Conservation (phyloP, 2,113 vertebrate genomes). For the Diglossa brunneiventris region DNA sequence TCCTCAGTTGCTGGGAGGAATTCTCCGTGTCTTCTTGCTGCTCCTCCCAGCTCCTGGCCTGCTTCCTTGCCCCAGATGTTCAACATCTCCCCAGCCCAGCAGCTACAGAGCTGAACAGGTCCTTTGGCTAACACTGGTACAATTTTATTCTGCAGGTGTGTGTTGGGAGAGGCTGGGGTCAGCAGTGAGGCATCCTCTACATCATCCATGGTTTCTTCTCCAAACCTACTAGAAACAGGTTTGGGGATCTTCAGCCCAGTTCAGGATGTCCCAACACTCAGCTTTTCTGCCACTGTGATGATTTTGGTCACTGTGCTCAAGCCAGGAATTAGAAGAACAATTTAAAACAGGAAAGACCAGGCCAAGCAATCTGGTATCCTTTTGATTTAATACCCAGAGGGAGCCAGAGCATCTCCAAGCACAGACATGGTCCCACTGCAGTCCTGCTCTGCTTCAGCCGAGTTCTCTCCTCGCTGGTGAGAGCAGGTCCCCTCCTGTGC, state of each 20-base stretch:
- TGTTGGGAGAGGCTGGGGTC: not conserved
- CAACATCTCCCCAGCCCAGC: rapidly evolving
- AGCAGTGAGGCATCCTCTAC: not conserved
- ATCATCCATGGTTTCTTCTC: rapidly evolving
- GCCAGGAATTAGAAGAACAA: not conserved
- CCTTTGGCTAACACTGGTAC: not conserved
- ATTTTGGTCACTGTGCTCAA: rapidly evolving
- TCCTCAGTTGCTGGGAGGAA: not conserved
- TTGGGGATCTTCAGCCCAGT: not conserved
- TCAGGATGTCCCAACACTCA: not conserved
- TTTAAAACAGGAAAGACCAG: not conserved
- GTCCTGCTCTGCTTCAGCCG: not conserved
- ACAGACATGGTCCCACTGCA: not conserved
- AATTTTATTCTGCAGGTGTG: not conserved
- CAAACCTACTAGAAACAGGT: not conserved
- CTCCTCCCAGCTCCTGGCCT: not conserved
- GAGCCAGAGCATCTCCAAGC: not conserved
- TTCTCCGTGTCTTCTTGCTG: not conserved
- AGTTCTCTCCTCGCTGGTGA: not conserved
- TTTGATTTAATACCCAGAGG: not conserved
- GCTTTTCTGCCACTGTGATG: not conserved
- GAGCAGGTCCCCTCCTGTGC: not conserved
- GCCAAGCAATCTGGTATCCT: not conserved
- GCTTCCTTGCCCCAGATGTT: not conserved
- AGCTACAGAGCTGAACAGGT: not conserved